Percentiles rank a stretch among this genome's conserved stretches.
Conservation (phyloP, 2,797 vertebrate genomes). For the Streptopelia turtur region DNA sequence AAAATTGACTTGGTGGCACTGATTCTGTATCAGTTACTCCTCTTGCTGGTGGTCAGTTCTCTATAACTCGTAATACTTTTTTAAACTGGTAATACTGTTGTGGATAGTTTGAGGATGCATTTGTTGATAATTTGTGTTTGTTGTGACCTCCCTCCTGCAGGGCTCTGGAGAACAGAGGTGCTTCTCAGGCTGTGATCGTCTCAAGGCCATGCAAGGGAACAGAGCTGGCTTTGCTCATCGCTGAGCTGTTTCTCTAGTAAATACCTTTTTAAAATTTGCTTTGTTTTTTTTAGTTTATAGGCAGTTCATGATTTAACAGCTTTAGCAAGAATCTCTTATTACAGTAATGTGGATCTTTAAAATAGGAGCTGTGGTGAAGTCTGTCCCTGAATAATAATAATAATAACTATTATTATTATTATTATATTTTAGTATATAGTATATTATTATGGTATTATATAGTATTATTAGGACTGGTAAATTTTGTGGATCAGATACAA, state of each 20-base stretch:
- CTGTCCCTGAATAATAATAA: not conserved
- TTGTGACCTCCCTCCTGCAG: not conserved
- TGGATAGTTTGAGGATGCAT: rapidly evolving
- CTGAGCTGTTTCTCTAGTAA: not conserved
- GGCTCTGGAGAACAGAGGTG: not conserved
- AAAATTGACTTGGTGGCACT: rapidly evolving
- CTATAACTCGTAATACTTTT: not conserved
- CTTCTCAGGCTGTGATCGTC: not conserved
- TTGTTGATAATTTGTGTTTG: not conserved
- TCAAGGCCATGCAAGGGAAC: not conserved
- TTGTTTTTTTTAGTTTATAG: not conserved
- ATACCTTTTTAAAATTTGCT: not conserved
- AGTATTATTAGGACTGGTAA: not conserved
- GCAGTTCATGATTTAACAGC: not conserved
- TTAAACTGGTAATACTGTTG: not conserved
- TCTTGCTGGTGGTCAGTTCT: not conserved
- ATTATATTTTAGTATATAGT: too few species aligned
- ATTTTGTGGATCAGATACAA: not conserved
- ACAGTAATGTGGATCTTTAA: rapidly evolving
- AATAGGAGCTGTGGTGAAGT: not conserved
- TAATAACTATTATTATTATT: too few species aligned
- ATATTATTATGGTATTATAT: too few species aligned
- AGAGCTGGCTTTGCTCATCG: not conserved
- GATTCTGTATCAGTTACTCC: not conserved
- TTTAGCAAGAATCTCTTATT: not conserved